phyloP scores from a whole-genome alignment of 2,113 vertebrate species.

The Etia nguti region DNA sequence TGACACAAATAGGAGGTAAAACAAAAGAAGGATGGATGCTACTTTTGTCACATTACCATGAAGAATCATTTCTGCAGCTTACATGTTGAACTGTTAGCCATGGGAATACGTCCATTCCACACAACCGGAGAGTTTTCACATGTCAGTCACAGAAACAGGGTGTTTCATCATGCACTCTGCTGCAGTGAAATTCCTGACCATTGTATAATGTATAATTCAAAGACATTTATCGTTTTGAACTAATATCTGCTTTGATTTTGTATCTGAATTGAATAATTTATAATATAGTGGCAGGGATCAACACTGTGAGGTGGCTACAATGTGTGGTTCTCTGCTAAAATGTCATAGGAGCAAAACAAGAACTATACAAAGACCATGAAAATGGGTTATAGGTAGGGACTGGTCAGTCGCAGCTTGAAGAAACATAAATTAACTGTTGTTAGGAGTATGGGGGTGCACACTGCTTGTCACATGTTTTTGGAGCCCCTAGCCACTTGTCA shows the following conservation, averaged over 20 bases:
- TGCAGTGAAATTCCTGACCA: neutral
- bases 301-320: neutral
- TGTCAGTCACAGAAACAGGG: neutral
- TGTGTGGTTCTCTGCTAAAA: neutral
- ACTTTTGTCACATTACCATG: neutral
- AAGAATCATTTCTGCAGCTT: neutral
- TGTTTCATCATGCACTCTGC: neutral
- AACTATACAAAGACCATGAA: neutral
- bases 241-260: neutral
- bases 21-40: neutral
- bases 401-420: neutral
- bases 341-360: neutral
- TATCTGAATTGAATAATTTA: neutral
- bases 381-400: neutral
- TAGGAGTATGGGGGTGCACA: too few species aligned
- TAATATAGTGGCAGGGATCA: neutral
- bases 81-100: neutral
- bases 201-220: neutral
- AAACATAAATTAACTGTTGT: neutral
- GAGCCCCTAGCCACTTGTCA: neutral
- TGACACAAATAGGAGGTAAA: neutral
- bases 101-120: neutral
- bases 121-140: neutral
- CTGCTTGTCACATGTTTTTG: neutral
- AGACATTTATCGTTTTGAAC: neutral